Conservation (phyloP, 2,113 vertebrate species). For the Lasiurus cinereus region DNA sequence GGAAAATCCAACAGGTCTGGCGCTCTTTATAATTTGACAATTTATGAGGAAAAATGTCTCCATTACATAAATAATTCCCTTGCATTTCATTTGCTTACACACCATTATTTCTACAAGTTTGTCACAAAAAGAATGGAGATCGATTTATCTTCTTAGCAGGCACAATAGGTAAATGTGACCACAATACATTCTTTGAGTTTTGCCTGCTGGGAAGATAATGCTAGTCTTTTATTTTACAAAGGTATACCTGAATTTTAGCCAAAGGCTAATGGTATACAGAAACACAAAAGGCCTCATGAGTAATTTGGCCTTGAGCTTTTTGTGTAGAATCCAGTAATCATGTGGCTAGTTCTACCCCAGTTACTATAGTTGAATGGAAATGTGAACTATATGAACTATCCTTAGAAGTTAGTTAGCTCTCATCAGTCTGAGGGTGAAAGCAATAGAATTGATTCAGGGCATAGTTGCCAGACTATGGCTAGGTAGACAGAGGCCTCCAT, state of each 20-base stretch:
- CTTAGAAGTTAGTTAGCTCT: constrained; percentile 52
- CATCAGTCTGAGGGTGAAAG: neutral
- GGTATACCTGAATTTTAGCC: constrained; percentile 5
- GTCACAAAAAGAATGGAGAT: constrained; percentile 64
- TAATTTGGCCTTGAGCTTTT: constrained; percentile 58
- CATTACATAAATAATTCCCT: constrained; percentile 87
- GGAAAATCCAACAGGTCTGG: constrained; percentile 83
- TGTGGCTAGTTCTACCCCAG: constrained; percentile 9
- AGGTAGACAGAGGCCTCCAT: neutral
- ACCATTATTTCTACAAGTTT: constrained; percentile 81
- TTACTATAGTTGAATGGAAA: constrained; percentile 54
- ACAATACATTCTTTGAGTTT: neutral
- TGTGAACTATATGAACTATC: neutral
- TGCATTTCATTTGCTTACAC: constrained; percentile 83
- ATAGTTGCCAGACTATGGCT: neutral
- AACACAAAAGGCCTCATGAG: neutral
- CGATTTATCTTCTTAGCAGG: constrained; percentile 64
- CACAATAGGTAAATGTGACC: neutral
- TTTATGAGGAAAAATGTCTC: constrained; percentile 87
- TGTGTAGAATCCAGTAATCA: neutral
- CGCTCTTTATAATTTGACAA: constrained; percentile 84
- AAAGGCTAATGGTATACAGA: neutral
- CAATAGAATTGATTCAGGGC: neutral
- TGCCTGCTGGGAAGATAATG: neutral
- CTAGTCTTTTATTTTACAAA: constrained; percentile 47